These are phyloP conservation scores for Melinaea marsaeus DNA, from an alignment of 2,888 invertebrate species.

Conservation along the genomic window DNA sequence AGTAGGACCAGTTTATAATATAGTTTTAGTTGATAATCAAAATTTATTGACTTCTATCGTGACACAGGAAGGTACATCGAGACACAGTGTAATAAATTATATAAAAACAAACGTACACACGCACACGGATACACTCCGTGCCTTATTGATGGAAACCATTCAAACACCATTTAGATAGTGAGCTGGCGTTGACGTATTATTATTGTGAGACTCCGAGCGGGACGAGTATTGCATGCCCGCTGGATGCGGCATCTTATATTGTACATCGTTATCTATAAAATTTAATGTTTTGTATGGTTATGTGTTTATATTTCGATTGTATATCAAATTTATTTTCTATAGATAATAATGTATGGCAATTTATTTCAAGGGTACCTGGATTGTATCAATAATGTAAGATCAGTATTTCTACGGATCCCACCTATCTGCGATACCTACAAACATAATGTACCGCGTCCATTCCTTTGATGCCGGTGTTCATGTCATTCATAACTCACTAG, in stretches of 20 bases:
- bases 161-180: conserved; percentile 75
- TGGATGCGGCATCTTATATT: conserved; percentile 26
- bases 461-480: conserved; percentile 23
- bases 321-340: neutral
- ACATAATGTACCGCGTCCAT: conserved; percentile 25
- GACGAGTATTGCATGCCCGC: conserved; percentile 8
- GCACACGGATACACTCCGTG: conserved; percentile 68
- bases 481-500: conserved; percentile 41
- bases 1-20: too few species aligned
- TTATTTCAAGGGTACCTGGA: conserved; percentile 24
- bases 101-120: conserved; percentile 50
- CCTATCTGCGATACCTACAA: neutral
- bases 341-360: too few species aligned
- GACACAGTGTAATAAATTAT: conserved; percentile 40
- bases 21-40: neutral
- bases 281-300: conserved; percentile 7
- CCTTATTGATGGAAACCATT: conserved; percentile 76
- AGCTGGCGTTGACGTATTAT: conserved; percentile 72
- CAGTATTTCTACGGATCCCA: too few species aligned
- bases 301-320: conserved; percentile 1
- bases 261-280: conserved; percentile 15
- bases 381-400: neutral
- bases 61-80: conserved; percentile 10
- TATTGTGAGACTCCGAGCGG: conserved; percentile 48
- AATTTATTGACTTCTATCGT: conserved; percentile 17